Evolutionary conservation across 2,797 vertebrate species (phyloP).

Genomic region (Poeciliopsis infans): DNA sequence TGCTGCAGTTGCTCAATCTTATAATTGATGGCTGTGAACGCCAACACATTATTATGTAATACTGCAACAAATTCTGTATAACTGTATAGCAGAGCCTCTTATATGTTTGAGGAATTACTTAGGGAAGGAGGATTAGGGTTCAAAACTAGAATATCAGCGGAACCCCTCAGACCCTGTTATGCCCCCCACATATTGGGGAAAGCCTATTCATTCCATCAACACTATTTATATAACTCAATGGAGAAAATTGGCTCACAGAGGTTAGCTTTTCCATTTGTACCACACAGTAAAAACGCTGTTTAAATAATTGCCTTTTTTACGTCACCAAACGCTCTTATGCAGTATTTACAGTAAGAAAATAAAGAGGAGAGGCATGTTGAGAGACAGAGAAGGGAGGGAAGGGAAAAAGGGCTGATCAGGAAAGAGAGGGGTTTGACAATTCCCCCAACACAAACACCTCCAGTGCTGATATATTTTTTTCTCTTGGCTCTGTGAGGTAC

Average conservation of each 20-base stretch:
- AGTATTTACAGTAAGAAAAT: constrained; percentile 73
- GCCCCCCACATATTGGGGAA: constrained; percentile 65
- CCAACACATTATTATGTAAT: constrained; percentile 25
- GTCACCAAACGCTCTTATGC: constrained; percentile 63
- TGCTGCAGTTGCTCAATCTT: constrained; percentile 6
- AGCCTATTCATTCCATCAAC: constrained; percentile 72
- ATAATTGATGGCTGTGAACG: constrained; percentile 24
- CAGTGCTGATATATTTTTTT: constrained; percentile 72
- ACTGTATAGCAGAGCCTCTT: constrained; percentile 5
- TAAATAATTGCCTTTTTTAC: constrained; percentile 73
- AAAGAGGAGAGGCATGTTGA: constrained; percentile 55
- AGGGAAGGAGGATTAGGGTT: constrained; percentile 47
- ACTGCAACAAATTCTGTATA: constrained; percentile 7
- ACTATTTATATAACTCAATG: constrained; percentile 77
- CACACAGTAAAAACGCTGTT: constrained; percentile 75
- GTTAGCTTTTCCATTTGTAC: constrained; percentile 75
- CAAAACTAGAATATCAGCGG: constrained; percentile 45
- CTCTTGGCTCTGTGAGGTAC: constrained; percentile 70
- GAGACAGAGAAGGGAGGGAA: constrained; percentile 40
- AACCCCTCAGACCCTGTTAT: constrained; percentile 56
- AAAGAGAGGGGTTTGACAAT: constrained; percentile 71
- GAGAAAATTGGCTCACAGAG: constrained; percentile 69
- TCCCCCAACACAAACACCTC: constrained; percentile 74
- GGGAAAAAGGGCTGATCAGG: constrained; percentile 71
- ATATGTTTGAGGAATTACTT: constrained; percentile 48